phyloP scores from a whole-genome alignment of 2,888 invertebrate species.

The Artemia sinica region DNA sequence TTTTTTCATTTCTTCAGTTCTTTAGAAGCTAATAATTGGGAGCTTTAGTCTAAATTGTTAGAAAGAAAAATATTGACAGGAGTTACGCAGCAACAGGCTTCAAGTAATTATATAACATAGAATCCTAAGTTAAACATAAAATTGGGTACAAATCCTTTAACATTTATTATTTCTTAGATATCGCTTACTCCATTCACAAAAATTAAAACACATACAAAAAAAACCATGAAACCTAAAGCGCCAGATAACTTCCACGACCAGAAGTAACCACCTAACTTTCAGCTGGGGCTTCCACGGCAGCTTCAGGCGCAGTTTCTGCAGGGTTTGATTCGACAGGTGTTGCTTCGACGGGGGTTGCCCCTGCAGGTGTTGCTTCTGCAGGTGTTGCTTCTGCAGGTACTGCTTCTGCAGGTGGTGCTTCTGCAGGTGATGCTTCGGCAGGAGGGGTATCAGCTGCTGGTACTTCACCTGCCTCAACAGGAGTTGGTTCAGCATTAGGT shows the following conservation, averaged over 20 bases:
- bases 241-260: conserved; percentile 6
- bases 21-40: no score
- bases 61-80: no score
- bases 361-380: background rate
- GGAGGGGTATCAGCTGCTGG: conserved; percentile 7
- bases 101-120: no score
- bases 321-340: background rate
- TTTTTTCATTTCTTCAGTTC: no score
- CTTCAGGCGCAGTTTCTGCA: conserved; percentile 5
- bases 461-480: background rate
- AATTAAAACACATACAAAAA: background rate
- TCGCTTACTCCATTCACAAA: conserved; percentile 12
- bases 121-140: no score
- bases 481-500: background rate
- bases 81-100: no score
- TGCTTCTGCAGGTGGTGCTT: background rate
- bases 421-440: background rate
- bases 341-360: background rate
- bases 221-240: conserved; percentile 8
- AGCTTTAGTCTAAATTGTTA: no score
- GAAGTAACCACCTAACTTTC: conserved; percentile 2
- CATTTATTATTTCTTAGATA: background rate
- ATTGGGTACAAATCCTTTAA: background rate
- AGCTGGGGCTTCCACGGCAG: background rate
- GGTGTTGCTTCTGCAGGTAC: background rate